A percentile compares a stretch with the other conserved stretches of the same genome.
Conservation (phyloP, 2,113 vertebrate genomes). For the Chloebia gouldiae region DNA sequence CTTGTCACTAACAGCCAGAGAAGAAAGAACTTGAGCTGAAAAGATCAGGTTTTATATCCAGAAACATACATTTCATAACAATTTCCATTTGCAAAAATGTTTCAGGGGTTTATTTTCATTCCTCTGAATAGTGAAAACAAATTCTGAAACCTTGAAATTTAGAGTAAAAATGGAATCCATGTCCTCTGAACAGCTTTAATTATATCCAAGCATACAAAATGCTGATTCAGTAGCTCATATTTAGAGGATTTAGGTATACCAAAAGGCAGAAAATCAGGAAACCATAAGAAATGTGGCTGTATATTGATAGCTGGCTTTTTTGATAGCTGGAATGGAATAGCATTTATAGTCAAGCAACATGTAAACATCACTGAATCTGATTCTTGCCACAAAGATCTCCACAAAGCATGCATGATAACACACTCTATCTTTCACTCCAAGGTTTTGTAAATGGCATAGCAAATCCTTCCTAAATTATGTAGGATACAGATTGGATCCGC, state of each 20-base stretch:
- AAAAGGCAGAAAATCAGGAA: conserved; percentile 27
- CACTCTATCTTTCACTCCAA: background rate
- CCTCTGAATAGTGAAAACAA: conserved; percentile 39
- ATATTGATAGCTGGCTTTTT: background rate
- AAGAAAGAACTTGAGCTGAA: conserved; percentile 37
- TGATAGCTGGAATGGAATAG: background rate
- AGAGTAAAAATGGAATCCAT: conserved; percentile 4
- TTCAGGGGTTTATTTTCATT: conserved; percentile 51
- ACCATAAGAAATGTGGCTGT: background rate
- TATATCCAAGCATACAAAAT: conserved; percentile 27
- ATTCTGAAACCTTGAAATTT: conserved; percentile 41
- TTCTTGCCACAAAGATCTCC: background rate
- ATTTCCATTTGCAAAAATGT: conserved; percentile 42
- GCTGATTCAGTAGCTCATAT: conserved; percentile 49
- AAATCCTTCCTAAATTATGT: background rate
- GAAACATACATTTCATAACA: conserved; percentile 39
- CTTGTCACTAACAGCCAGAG: conserved; percentile 13
- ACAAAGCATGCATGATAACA: background rate
- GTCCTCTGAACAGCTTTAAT: conserved; percentile 16
- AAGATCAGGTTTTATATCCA: conserved; percentile 44
- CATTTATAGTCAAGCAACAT: background rate
- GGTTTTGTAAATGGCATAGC: background rate
- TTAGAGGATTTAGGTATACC: conserved; percentile 30
- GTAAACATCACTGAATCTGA: background rate
- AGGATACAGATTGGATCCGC: background rate